Conservation (phyloP, 2,888 invertebrate species). For the Monopis laevigella region DNA sequence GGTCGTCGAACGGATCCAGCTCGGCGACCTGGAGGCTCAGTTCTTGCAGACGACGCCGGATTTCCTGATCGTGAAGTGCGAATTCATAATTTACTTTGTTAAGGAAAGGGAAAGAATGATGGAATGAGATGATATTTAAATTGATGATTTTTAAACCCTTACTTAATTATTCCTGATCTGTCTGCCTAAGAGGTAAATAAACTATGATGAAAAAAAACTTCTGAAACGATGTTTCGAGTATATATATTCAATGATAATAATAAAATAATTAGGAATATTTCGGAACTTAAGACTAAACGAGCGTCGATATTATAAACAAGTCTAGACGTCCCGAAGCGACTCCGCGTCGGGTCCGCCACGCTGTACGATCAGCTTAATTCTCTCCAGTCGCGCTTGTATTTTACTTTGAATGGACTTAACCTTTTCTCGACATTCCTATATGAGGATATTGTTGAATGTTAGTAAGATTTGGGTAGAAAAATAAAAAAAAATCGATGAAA, state of each 20-base stretch:
- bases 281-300: constrained; percentile 35
- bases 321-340: constrained; percentile 73
- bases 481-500: constrained; percentile 46
- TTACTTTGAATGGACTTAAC: constrained; percentile 88
- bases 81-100: constrained; percentile 52
- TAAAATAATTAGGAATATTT: constrained; percentile 46
- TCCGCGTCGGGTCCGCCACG: constrained; percentile 87
- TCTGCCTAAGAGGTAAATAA: too few relatives aligned
- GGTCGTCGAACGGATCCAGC: constrained; percentile 78
- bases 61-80: constrained; percentile 72
- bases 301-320: constrained; percentile 25
- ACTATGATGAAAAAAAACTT: constrained; percentile 51
- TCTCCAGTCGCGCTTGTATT: constrained; percentile 87
- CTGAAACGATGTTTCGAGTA: constrained; percentile 49
- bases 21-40: constrained; percentile 76
- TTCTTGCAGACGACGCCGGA: constrained; percentile 76
- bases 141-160: too few relatives aligned
- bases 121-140: constrained; percentile 20
- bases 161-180: too few relatives aligned
- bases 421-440: constrained; percentile 85
- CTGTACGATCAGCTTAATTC: constrained; percentile 87
- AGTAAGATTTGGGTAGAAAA: constrained; percentile 46
- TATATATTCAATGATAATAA: constrained; percentile 38
- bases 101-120: constrained; percentile 19
- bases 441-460: constrained; percentile 56